Conservation (phyloP, 64 coral and sea anemone genomes). For the Pocillopora damicornis region DNA sequence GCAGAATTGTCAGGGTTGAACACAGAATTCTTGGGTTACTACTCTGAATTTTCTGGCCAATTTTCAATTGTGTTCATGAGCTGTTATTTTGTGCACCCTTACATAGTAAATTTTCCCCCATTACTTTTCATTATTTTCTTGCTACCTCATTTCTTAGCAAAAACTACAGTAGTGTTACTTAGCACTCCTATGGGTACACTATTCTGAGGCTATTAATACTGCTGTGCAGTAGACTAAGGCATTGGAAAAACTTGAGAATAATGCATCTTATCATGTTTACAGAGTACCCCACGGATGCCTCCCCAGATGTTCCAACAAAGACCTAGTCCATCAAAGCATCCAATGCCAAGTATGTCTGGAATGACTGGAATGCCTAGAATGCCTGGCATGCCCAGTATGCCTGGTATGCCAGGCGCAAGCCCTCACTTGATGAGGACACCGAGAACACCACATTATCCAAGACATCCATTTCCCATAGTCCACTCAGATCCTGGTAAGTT, state of each 20-base stretch:
- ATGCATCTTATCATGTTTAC: neutral
- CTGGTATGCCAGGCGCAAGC: slow-evolving; percentile 27
- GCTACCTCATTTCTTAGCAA: too few species aligned
- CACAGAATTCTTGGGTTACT: too few species aligned
- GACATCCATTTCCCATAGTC: slow-evolving; percentile 51
- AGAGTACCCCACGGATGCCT: slow-evolving; percentile 43
- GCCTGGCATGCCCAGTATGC: slow-evolving; percentile 1
- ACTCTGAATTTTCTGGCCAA: too few species aligned
- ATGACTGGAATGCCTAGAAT: slow-evolving; percentile 22
- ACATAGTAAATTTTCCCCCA: too few species aligned
- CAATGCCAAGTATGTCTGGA: slow-evolving; percentile 29
- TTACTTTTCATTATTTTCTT: too few species aligned
- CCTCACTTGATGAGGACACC: slow-evolving; percentile 49
- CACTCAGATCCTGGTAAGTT: slow-evolving; percentile 84
- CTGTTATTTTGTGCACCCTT: too few species aligned
- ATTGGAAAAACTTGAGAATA: neutral
- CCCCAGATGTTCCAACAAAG: slow-evolving; percentile 70
- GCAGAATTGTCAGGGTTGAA: too few species aligned
- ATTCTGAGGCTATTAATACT: too few species aligned
- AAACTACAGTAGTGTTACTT: too few species aligned
- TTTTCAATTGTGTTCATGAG: too few species aligned
- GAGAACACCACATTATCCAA: slow-evolving; percentile 21
- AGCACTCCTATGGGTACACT: too few species aligned
- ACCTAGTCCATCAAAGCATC: slow-evolving; percentile 48
- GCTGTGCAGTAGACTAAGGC: neutral